Percentiles rank a stretch among this genome's conserved stretches.
Conservation (phyloP, 1,140 invertebrate genomes). For the Parapsyche elsis region DNA sequence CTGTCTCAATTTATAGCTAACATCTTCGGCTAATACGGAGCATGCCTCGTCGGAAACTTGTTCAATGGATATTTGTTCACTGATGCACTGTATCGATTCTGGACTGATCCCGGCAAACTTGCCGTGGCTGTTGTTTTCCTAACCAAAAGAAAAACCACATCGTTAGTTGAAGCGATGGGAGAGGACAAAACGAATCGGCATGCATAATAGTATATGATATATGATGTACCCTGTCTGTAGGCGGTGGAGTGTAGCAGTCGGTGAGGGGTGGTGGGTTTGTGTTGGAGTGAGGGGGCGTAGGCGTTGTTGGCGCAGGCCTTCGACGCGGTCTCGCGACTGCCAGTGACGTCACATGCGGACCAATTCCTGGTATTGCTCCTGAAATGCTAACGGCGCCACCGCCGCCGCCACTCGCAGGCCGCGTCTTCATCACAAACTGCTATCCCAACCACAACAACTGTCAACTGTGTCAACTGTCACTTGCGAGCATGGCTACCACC, state of each 20-base stretch:
- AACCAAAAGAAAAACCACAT: conserved; percentile 15
- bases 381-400: background rate
- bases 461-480: background rate
- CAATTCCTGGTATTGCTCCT: background rate
- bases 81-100: conserved; percentile 65
- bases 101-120: conserved; percentile 65
- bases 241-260: background rate
- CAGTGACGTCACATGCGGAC: background rate
- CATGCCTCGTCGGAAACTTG: conserved; percentile 62
- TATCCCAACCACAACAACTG: background rate
- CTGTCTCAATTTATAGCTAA: conserved; percentile 65
- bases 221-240: background rate
- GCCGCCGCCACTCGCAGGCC: background rate
- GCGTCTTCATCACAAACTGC: background rate
- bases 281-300: background rate
- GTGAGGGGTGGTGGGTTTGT: too few relatives aligned
- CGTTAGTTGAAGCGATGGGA: background rate
- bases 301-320: background rate
- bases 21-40: conserved; percentile 65
- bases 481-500: too few relatives aligned
- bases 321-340: background rate
- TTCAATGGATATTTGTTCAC: conserved; percentile 64
- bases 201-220: background rate
- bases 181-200: background rate
- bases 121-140: conserved; percentile 55